Conservation (phyloP, 1,140 invertebrate genomes). For the Capitella teleta region DNA sequence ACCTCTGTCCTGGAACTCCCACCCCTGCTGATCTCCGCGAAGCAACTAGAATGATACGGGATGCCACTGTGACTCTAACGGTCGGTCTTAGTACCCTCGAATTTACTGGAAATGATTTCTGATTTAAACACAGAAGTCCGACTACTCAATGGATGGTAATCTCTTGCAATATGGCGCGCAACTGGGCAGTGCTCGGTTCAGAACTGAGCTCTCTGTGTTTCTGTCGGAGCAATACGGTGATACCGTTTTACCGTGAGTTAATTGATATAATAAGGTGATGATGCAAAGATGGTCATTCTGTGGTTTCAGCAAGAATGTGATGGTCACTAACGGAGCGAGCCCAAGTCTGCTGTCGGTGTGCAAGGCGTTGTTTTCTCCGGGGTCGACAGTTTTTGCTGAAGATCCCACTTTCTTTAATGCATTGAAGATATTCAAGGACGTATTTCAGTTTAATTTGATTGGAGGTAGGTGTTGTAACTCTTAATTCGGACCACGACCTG, state of each 20-base stretch:
- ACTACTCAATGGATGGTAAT: neutral
- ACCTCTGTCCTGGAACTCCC: no score
- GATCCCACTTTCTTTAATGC: constrained; percentile 59
- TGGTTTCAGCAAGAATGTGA: constrained; percentile 46
- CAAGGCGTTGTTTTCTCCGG: constrained; percentile 47
- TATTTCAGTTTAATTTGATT: constrained; percentile 48
- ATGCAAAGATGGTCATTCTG: neutral
- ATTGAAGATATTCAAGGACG: constrained; percentile 47
- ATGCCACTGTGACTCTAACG: no score
- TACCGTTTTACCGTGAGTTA: neutral
- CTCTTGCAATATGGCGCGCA: constrained; percentile 30
- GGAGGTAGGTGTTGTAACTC: constrained; percentile 32
- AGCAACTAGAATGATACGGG: no score
- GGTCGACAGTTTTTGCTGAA: constrained; percentile 54
- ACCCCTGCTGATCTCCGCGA: no score
- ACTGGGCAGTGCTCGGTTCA: constrained; percentile 24
- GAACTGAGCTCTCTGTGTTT: constrained; percentile 32
- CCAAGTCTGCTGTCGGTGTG: constrained; percentile 52
- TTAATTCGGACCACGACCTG: no score
- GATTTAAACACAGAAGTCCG: no score
- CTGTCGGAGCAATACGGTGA: constrained; percentile 33
- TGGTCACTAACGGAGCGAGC: constrained; percentile 54
- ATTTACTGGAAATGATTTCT: no score
- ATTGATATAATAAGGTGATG: no score
- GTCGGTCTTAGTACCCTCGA: no score